These are phyloP conservation scores for Seira sanloemensis DNA, from an alignment of 2,888 invertebrate genomes.

Conservation along the genomic window DNA sequence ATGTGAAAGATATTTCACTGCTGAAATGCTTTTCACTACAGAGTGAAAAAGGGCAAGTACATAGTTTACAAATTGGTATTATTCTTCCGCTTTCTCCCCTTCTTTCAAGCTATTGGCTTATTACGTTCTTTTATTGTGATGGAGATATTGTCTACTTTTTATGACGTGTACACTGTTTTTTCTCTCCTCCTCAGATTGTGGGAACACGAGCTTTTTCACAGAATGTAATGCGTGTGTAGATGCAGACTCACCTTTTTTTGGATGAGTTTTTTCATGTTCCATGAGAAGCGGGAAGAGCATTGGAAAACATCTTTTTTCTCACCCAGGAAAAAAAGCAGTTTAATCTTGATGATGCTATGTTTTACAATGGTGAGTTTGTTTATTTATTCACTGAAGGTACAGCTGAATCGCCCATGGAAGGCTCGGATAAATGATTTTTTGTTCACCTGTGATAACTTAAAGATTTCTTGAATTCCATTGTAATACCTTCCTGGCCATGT, in stretches of 20 bases:
- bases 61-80: slow-evolving; percentile 28
- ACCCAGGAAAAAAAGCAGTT: neutral
- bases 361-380: slow-evolving; percentile 7
- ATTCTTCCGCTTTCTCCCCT: slow-evolving; percentile 23
- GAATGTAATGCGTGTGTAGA: neutral
- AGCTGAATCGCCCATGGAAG: neutral
- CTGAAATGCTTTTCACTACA: neutral
- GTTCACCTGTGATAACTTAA: neutral
- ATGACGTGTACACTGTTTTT: neutral
- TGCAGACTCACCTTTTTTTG: slow-evolving; percentile 8
- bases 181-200: slow-evolving; percentile 34
- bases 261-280: neutral
- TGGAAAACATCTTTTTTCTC: neutral
- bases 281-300: neutral
- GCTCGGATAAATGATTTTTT: neutral
- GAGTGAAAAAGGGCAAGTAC: slow-evolving; percentile 7
- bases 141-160: slow-evolving; percentile 7
- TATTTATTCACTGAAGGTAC: neutral
- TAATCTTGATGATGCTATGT: neutral
- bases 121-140: neutral
- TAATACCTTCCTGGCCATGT: neutral
- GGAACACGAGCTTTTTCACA: slow-evolving; percentile 31
- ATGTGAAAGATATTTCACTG: slow-evolving; percentile 58
- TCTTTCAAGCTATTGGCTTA: neutral
- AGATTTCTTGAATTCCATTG: neutral